Base-by-base conservation (phyloP, 2,113 vertebrate genomes). In the Amblyornis subalaris region DNA sequence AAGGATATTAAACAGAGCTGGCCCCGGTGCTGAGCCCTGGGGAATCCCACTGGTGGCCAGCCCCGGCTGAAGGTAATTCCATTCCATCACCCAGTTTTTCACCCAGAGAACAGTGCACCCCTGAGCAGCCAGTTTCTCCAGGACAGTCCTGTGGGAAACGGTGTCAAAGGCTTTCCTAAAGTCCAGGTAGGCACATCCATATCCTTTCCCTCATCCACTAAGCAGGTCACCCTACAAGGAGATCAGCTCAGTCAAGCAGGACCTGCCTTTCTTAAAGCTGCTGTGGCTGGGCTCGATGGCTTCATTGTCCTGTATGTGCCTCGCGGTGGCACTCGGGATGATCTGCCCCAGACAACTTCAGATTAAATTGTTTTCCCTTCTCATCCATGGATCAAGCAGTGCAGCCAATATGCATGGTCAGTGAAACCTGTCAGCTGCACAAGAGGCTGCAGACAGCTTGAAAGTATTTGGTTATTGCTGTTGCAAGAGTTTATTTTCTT, bases 401-500 rank as follows among this genome's bases (percentile, higher is more conserved):
- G n/a, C 51, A 83, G 55, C 45, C 62, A 71, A 48, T 47, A 64
- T 69, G 35, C 21, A 9, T 38, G 88, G 55, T 76, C n/a, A 44
- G 70, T 97, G 92, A 96, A 81, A 89, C 61, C 53, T 74, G 74
- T 95, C 88, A 92, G 83, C 92, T 94, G 42, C 66, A 95, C 79
- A 24, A 22, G 82, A 90, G 93, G 70, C 88, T 36, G 16, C 6
- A 79, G 93, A 64, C 90, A 96, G 89, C 81, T 88, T 62, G 13
- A 12, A 91, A 86, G 28, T 84, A 33, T 95, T 89, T 90, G 74
- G 20, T 93, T 64, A 26, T 29, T 93, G 87, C 80, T 71, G 11
- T 24, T n/a, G 38, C 14, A 28, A 29, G 67, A 66, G 29, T 79
- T 57, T 18, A 2, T 45, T 23, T 76, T 66, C 26, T 61, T 85